Base-by-base conservation (phyloP, 2,797 vertebrate genomes). In the Megalops cyprinoides region DNA sequence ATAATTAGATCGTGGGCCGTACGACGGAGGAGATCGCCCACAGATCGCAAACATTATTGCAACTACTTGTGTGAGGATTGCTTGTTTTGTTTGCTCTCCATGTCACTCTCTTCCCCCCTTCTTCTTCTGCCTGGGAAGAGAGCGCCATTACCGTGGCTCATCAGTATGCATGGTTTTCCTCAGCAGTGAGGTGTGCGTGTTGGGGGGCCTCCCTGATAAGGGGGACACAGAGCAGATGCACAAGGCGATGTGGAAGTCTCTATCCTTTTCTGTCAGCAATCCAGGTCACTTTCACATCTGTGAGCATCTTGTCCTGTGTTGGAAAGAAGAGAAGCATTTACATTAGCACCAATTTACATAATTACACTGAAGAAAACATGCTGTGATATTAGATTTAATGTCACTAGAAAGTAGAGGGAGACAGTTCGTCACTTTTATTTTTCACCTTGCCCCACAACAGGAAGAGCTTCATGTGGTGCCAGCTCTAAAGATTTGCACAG, bases 401-500 rank as follows among this genome's bases (percentile, higher is more conserved):
- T 75, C 12, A 25, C 25, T 74, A 25, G 8, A 53, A 48, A 75
- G 48, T 31, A 48, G 25, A 51, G 25, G 55, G n/a, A n/a, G n/a
- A n/a, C n/a, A n/a, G n/a, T n/a, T n/a, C n/a, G n/a, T n/a, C 9
- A 44, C 44, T 71, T 71, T n/a, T 71, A 71, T 71, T 42, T 23
- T 42, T 71, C 37, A 51, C 44, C 73, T 44, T 74, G 15, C 20
- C 46, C 46, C 73, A 74, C 28, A 18, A 49, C 56, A 79, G 39
- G 77, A 79, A 73, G 53, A 75, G 81, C 77, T 77, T 53, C 74
- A 49, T 39, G 42, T 31, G 53, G 67, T 79, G 79, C 69, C 81
- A 88, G 86, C 91, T 89, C 83, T 73, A 79, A 88, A 44, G 67
- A 23, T 71, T 91, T 90, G 88, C 74, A 14, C 84, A 87, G 90